Percentiles rank a stretch among this genome's conserved stretches.
Conservation (phyloP, 2,113 vertebrate species). For the Ciconia stormi region DNA sequence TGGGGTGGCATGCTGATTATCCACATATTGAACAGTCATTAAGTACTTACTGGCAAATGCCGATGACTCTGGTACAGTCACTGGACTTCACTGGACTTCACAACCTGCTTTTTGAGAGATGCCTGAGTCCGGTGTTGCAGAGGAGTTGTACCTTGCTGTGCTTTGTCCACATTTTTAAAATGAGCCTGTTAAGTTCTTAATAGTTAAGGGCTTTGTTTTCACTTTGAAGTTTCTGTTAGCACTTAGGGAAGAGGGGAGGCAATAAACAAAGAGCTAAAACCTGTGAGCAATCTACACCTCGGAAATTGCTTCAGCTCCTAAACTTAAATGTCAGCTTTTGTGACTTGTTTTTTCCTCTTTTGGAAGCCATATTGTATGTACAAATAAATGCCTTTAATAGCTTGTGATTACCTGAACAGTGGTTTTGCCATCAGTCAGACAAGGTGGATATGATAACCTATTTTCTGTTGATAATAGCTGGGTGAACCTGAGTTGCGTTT, state of each 20-base stretch:
- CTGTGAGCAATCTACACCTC: background rate
- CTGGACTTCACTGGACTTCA: background rate
- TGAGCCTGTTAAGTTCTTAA: background rate
- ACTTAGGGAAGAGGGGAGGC: background rate
- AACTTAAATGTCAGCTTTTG: background rate
- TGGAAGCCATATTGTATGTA: background rate
- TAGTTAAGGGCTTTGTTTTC: background rate
- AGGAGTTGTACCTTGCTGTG: background rate
- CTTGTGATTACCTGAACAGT: background rate
- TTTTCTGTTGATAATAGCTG: background rate
- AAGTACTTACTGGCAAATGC: background rate
- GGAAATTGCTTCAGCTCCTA: background rate
- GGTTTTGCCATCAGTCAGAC: background rate
- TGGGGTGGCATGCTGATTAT: background rate
- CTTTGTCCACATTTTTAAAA: background rate
- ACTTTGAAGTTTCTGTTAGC: background rate
- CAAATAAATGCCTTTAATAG: background rate
- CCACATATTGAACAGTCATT: background rate
- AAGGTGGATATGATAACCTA: background rate
- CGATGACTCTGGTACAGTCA: background rate
- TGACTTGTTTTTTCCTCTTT: background rate
- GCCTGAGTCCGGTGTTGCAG: background rate
- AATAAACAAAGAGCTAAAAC: background rate
- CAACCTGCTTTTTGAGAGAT: background rate
- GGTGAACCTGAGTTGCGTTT: background rate